Evolutionary conservation across 2,888 invertebrate genomes (phyloP).

Genomic region (Caenorhabditis auriculariae): DNA sequence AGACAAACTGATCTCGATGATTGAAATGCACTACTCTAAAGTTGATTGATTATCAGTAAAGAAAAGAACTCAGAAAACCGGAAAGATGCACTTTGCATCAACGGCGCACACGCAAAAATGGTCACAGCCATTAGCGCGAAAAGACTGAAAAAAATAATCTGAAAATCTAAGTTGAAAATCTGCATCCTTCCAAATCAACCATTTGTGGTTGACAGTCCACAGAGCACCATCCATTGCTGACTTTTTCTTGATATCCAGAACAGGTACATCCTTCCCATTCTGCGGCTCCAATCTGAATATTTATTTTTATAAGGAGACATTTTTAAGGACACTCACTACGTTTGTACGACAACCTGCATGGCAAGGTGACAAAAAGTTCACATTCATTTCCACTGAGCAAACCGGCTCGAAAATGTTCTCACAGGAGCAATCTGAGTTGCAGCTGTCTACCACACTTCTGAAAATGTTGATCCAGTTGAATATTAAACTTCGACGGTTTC

Average conservation of each 20-base stretch:
- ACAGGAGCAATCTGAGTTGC: slow-evolving; percentile 35
- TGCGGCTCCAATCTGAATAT: slow-evolving; percentile 9
- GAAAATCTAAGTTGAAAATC: background rate
- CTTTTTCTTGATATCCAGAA: slow-evolving; percentile 10
- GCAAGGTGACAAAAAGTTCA: slow-evolving; percentile 41
- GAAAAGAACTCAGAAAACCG: slow-evolving; percentile 4
- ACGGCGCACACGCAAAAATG: slow-evolving; percentile 37
- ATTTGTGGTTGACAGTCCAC: slow-evolving; percentile 8
- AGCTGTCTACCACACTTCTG: slow-evolving; percentile 15
- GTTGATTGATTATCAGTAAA: background rate
- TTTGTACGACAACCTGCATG: slow-evolving; percentile 47
- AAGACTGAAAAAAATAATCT: slow-evolving; percentile 31
- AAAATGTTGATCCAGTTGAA: no score
- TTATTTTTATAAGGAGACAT: no score
- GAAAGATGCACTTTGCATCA: slow-evolving; percentile 38
- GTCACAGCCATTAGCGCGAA: slow-evolving; percentile 37
- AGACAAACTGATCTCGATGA: slow-evolving; percentile 45
- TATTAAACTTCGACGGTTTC: no score
- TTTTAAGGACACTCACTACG: no score
- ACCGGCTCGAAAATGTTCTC: slow-evolving; percentile 45
- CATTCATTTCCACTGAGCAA: slow-evolving; percentile 26
- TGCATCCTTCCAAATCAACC: background rate
- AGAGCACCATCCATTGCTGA: slow-evolving; percentile 21
- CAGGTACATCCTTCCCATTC: slow-evolving; percentile 22
- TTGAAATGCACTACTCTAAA: slow-evolving; percentile 39